Conservation (phyloP, 1,140 invertebrate species). For the Orchestia grillus region DNA sequence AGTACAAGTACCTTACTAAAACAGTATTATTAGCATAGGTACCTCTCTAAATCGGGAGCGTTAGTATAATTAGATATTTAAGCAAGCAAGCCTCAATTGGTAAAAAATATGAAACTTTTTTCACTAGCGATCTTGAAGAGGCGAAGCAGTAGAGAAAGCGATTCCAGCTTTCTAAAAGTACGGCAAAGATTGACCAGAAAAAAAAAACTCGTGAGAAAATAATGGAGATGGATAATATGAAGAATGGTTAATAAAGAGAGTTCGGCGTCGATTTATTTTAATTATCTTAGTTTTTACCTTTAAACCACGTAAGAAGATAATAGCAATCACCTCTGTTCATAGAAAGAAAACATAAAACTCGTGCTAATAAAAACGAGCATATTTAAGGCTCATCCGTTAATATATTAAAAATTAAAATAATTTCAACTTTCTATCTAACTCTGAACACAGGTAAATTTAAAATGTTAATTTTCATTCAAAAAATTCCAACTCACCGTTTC, state of each 20-base stretch:
- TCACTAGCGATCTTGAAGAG: neutral
- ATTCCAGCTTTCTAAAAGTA: neutral
- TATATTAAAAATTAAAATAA: neutral
- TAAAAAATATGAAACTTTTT: neutral
- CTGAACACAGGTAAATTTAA: neutral
- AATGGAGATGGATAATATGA: neutral
- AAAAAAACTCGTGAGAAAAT: neutral
- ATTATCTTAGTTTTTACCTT: neutral
- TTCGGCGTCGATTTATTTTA: neutral
- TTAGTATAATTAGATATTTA: neutral
- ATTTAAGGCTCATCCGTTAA: neutral
- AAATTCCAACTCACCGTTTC: neutral
- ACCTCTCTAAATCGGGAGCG: no score
- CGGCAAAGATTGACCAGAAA: neutral
- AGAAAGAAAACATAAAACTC: neutral
- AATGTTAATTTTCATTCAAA: neutral
- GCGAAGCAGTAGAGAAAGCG: neutral
- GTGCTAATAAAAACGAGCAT: neutral
- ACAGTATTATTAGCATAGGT: no score
- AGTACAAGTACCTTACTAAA: no score
- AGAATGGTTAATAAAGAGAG: neutral
- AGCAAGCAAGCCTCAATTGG: neutral
- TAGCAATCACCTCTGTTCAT: neutral
- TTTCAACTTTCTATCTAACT: neutral
- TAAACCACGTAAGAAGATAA: neutral